These are phyloP conservation scores for Pteruthius melanotis DNA, from an alignment of 2,113 vertebrate genomes.

Conservation along the genomic window DNA sequence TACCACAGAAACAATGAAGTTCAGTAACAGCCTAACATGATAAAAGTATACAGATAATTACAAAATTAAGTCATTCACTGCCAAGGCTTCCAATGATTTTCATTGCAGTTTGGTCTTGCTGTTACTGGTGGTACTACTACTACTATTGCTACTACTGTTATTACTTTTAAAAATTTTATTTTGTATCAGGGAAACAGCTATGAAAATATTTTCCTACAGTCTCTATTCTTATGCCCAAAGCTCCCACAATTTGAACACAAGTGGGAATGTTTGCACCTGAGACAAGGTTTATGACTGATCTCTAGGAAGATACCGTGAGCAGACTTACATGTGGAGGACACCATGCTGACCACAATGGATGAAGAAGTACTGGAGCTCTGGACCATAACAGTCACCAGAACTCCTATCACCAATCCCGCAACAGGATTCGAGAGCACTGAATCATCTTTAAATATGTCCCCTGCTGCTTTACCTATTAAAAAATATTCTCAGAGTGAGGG, in stretches of 20 bases:
- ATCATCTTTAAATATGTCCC: constrained; percentile 92
- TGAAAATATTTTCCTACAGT: neutral
- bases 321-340: constrained; percentile 89
- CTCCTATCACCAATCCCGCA: constrained; percentile 90
- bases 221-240: neutral
- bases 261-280: neutral
- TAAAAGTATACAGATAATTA: neutral
- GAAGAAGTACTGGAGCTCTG: constrained; percentile 97
- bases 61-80: neutral
- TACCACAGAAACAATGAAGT: neutral
- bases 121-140: neutral
- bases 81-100: neutral
- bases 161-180: neutral
- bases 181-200: neutral
- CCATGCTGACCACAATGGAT: constrained; percentile 98
- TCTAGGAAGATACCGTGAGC: neutral
- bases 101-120: neutral
- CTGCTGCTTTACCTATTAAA: constrained; percentile 87
- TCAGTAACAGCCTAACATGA: neutral
- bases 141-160: neutral
- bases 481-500: neutral
- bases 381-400: constrained; percentile 93
- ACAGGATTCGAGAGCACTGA: constrained; percentile 89
- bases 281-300: neutral
- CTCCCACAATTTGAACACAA: neutral